Evolutionary conservation across 2,113 vertebrate genomes (phyloP).

Genomic region (Periophthalmus modestus): DNA sequence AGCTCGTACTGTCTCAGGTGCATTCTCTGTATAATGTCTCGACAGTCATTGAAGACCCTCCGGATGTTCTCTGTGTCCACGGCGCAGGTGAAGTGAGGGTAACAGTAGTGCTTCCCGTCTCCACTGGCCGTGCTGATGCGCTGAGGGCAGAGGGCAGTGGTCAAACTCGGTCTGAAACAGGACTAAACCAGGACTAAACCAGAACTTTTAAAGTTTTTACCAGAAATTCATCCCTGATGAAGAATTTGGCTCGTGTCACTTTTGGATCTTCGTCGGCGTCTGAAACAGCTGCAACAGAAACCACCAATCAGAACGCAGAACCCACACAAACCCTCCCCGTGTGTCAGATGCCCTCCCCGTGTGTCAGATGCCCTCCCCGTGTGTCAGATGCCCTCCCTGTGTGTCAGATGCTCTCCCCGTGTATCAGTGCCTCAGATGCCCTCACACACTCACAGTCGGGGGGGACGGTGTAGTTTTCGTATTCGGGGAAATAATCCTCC

Average conservation of each 20-base stretch:
- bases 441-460: constrained; percentile 78
- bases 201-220: neutral
- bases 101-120: constrained; percentile 92
- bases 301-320: neutral
- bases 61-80: constrained; percentile 97
- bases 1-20: constrained; percentile 97
- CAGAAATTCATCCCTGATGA: constrained; percentile 65
- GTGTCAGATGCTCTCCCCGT: neutral
- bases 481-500: constrained; percentile 98
- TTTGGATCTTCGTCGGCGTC: constrained; percentile 58
- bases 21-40: constrained; percentile 85
- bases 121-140: constrained; percentile 94
- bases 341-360: too few species aligned
- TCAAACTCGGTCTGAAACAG: neutral
- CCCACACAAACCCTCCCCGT: neutral
- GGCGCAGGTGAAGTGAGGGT: constrained; percentile 96
- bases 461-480: constrained; percentile 87
- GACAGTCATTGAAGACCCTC: constrained; percentile 79
- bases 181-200: constrained; percentile 1
- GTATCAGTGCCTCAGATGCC: too few species aligned
- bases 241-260: constrained; percentile 68
- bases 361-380: too few species aligned
- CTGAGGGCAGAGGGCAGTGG: constrained; percentile 64
- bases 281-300: constrained; percentile 48
- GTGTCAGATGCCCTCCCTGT: too few species aligned